phyloP scores from a whole-genome alignment of 2,113 vertebrate genomes.

The Fregata magnificens region DNA sequence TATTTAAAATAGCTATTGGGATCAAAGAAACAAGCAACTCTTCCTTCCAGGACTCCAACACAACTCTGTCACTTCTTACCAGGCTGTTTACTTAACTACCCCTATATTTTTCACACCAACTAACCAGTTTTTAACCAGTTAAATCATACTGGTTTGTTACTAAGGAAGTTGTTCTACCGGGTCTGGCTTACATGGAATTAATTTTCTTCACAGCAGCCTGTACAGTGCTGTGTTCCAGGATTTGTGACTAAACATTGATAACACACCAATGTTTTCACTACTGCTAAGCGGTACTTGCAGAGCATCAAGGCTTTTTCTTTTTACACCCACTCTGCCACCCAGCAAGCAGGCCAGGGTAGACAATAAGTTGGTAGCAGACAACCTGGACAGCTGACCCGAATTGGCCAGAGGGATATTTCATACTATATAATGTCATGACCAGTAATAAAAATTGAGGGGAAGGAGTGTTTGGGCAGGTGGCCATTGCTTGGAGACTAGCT shows the following conservation, averaged over 20 bases:
- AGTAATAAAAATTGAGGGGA: neutral
- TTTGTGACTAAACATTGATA: neutral
- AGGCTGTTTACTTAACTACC: neutral
- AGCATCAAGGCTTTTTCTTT: neutral
- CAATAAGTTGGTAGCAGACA: rapidly evolving
- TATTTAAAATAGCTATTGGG: neutral
- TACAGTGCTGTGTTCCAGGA: neutral
- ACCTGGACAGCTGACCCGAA: neutral
- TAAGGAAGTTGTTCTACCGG: neutral
- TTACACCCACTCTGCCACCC: neutral
- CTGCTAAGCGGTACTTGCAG: neutral
- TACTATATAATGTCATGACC: neutral
- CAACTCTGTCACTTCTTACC: neutral
- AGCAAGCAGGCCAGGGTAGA: neutral
- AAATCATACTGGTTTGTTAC: neutral
- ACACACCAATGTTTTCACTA: neutral
- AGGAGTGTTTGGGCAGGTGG: neutral
- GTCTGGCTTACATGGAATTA: neutral
- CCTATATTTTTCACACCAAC: neutral
- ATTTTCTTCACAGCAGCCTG: neutral
- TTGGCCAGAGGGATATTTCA: neutral
- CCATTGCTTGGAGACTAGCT: neutral
- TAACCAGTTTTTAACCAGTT: neutral
- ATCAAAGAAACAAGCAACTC: neutral
- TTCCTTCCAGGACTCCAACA: neutral